Percentiles rank a stretch among this genome's conserved stretches.
These are phyloP conservation scores for Invenusta paracnida DNA, from an alignment of 2,888 invertebrate genomes.

Conservation along the genomic window DNA sequence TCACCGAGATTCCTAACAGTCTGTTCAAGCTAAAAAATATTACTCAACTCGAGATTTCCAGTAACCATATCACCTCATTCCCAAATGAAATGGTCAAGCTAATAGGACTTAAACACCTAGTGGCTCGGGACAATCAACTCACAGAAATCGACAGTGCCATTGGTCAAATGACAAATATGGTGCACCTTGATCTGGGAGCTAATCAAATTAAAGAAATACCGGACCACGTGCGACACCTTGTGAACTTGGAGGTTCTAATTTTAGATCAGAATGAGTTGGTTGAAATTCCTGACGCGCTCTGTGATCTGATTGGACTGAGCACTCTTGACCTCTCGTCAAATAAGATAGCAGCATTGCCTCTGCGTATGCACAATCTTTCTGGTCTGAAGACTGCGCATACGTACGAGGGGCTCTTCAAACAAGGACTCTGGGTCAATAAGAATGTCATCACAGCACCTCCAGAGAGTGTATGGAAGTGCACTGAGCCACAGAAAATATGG, in stretches of 20 bases:
- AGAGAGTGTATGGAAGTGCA: slow-evolving; percentile 57
- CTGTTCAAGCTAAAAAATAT: slow-evolving; percentile 47
- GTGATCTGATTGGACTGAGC: slow-evolving; percentile 52
- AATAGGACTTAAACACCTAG: slow-evolving; percentile 50
- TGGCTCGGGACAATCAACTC: slow-evolving; percentile 46
- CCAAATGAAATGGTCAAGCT: slow-evolving; percentile 46
- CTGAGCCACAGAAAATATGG: slow-evolving; percentile 54
- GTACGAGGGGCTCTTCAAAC: slow-evolving; percentile 53
- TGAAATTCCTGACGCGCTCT: slow-evolving; percentile 53
- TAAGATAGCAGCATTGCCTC: slow-evolving; percentile 51
- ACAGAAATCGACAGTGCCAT: slow-evolving; percentile 47
- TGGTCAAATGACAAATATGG: slow-evolving; percentile 45
- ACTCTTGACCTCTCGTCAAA: slow-evolving; percentile 58
- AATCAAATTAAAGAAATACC: slow-evolving; percentile 54
- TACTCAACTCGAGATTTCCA: slow-evolving; percentile 21
- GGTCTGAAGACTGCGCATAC: slow-evolving; percentile 53
- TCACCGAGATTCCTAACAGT: slow-evolving; percentile 53
- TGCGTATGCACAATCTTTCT: slow-evolving; percentile 53
- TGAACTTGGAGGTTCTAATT: slow-evolving; percentile 50
- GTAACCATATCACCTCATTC: slow-evolving; percentile 34
- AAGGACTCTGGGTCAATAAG: slow-evolving; percentile 58
- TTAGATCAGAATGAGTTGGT: slow-evolving; percentile 52
- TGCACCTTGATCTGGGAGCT: slow-evolving; percentile 52
- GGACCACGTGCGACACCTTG: slow-evolving; percentile 51
- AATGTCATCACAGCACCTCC: slow-evolving; percentile 58